Percentiles rank a stretch among this genome's conserved stretches.
Conservation (phyloP, 2,888 invertebrate genomes). For the Drosophila meridiana region DNA sequence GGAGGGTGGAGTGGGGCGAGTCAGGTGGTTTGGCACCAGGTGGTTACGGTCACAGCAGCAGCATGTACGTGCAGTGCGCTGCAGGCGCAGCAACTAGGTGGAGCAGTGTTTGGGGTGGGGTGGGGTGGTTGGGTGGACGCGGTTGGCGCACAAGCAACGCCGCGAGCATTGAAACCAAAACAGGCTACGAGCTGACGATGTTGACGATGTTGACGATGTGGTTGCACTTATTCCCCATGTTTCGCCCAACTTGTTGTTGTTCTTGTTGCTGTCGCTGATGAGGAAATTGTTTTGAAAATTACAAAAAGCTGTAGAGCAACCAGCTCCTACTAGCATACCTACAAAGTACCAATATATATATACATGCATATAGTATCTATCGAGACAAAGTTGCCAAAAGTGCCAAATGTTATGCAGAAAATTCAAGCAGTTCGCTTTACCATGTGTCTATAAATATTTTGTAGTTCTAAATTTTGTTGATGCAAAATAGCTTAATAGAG, state of each 20-base stretch:
- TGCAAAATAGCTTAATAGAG: conserved; percentile 1
- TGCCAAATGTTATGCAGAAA: neutral
- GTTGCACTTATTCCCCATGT: conserved; percentile 55
- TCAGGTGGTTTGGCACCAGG: conserved; percentile 30
- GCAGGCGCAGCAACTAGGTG: conserved; percentile 8
- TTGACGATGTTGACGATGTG: conserved; percentile 69
- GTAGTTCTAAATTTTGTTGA: neutral
- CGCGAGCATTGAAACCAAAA: conserved; percentile 70
- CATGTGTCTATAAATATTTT: neutral
- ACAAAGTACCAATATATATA: conserved; percentile 1
- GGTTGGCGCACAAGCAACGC: conserved; percentile 52
- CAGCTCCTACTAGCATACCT: conserved; percentile 10
- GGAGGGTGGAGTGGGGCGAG: neutral
- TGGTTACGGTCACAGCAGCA: conserved; percentile 26
- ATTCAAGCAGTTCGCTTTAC: neutral
- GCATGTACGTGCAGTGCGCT: conserved; percentile 9
- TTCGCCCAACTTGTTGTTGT: conserved; percentile 8
- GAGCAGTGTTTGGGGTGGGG: neutral
- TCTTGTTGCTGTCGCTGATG: conserved; percentile 52
- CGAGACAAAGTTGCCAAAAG: conserved; percentile 1
- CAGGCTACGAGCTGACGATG: conserved; percentile 59
- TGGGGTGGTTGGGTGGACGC: conserved; percentile 1
- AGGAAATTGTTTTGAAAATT: conserved; percentile 77
- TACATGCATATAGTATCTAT: neutral
- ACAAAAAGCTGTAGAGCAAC: conserved; percentile 40